phyloP scores from a whole-genome alignment of 2,113 vertebrate genomes.

The Malaclemys terrapin region DNA sequence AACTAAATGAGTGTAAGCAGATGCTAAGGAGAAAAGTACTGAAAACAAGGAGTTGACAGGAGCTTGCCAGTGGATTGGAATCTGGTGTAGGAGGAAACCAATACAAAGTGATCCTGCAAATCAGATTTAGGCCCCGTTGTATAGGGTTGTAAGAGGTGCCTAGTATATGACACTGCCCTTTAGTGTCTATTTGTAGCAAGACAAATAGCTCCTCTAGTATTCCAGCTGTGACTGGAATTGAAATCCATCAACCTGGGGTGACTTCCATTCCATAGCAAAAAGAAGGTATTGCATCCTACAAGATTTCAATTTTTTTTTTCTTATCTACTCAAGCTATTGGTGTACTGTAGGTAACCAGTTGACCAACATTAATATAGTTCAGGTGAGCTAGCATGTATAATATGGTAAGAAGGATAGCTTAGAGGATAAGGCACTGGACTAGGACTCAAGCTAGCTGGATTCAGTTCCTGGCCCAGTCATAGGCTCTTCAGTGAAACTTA shows the following conservation, averaged over 20 bases:
- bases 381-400: neutral
- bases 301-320: neutral
- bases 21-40: neutral
- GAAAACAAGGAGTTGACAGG: neutral
- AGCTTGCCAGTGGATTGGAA: neutral
- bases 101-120: neutral
- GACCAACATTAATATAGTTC: neutral
- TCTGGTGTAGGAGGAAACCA: neutral
- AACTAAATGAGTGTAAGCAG: neutral
- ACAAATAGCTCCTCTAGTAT: neutral
- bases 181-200: neutral
- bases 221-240: neutral
- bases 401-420: neutral
- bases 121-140: neutral
- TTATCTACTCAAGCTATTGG: neutral
- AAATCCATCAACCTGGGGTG: neutral
- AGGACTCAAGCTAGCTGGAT: neutral
- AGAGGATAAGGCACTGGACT: neutral
- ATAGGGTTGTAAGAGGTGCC: too few species aligned
- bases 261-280: neutral
- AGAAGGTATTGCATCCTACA: neutral
- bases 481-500: too few species aligned
- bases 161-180: neutral
- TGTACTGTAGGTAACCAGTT: neutral
- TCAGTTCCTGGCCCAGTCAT: neutral